Base-by-base conservation (phyloP, 2,113 vertebrate species). In the Canis aureus region DNA sequence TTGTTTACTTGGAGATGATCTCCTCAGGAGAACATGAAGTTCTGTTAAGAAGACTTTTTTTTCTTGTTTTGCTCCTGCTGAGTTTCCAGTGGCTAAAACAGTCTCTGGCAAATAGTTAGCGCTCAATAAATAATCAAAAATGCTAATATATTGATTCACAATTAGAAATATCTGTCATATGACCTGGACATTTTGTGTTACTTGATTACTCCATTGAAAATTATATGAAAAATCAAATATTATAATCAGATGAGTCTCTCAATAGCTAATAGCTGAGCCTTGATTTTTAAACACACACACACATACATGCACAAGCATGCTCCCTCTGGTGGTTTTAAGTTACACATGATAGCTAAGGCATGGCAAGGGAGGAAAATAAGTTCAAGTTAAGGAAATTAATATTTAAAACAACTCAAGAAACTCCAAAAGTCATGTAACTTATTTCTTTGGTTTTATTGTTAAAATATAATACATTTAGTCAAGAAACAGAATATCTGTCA, bases 331-430 rank as follows among this genome's bases (percentile, higher is more conserved):
- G 19, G 2, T 62, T 78, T 93, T 55, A 59, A 81, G 13, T 53
- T 66, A 88, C 4, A 51, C 51, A 38, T n/a, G 71, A 71, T 38
- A 94, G 23, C 38, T 38, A 95, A 95, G 35, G 11, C 11, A 51
- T 79, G n/a, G 89, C 32, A 96, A 89, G 10, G 55, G 32, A 95
- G 23, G 22, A 93, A 79, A 69, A 64, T 83, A 87, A 84, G 22
- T 87, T 95, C 32, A 92, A 95, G 59, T 51, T 71, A 60, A 93
- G 8, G 16, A 67, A 84, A 90, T 87, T 64, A 91, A 67, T 83
- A 83, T 87, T 85, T 74, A 29, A 74, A 79, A 83, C 38, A 73
- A 51, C 20, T 90, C 64, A 88, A 80, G 38, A 83, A 60, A 82
- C 49, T 22, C 10, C 1, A 53, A 88, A 96, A 91, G 25, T 32